Evolutionary conservation across 1,140 invertebrate genomes (phyloP), one percentile per base, ranked within the genome.

Genomic region (Copidosoma floridanum): DNA sequence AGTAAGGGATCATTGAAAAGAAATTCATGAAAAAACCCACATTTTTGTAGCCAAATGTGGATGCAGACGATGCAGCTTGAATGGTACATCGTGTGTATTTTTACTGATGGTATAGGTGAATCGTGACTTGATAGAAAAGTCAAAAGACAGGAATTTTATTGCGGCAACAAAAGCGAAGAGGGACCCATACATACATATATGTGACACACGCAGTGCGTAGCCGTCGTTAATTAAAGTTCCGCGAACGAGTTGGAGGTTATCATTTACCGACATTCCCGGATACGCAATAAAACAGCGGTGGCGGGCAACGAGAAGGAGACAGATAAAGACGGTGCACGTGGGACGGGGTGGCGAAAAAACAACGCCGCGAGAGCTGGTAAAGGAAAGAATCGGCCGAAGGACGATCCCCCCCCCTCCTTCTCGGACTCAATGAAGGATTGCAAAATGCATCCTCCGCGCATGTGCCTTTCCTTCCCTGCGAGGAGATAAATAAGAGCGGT

Each of bases 201-300:
- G n/a, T n/a, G n/a, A n/a, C n/a, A n/a, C n/a, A n/a, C n/a, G n/a
- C n/a, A n/a, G n/a, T n/a, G n/a, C n/a, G n/a, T n/a, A n/a, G n/a
- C n/a, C n/a, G n/a, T n/a, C 32, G 21, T 29, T 35, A 57, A 57
- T 57, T 57, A 69, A 66, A 66, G 61, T 63, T 60, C 43, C 60
- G 51, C 62, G 63, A 64, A 69, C 62, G 60, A 65, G 68, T 67
- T 62, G 51, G 61, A 68, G 63, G 48, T 62, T 65, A 63, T 52
- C 41, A 57, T 57, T 57, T 21, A 24, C 3, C 14, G 23, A 32
- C 48, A 51, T 51, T 51, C 48, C 24, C 44, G 43, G 54, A 57
- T 47, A 46, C 43, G 46, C 32, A 10, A 2, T 40, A n/a, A n/a
- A 2, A 10, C 18, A 46, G 16, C 44, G 18, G 26, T 27, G 12